Conservation (phyloP, 2,113 vertebrate species). For the Mohoua ochrocephala region DNA sequence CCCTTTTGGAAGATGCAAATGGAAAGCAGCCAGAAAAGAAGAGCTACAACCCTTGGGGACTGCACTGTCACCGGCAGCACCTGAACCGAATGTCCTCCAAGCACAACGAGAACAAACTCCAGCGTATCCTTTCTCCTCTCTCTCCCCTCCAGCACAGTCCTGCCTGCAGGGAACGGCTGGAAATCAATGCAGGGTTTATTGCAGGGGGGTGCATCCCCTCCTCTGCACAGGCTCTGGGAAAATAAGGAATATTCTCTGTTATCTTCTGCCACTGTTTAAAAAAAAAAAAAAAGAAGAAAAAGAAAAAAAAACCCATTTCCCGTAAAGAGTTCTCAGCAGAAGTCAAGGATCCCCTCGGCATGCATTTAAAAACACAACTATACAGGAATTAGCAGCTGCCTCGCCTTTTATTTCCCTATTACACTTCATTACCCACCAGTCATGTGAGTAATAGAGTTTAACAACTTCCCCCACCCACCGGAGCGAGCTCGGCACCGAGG, state of each 20-base stretch:
- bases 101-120: conserved; percentile 65
- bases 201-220: neutral
- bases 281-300: neutral
- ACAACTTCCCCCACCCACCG: neutral
- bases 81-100: conserved; percentile 72
- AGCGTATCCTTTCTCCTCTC: conserved; percentile 68
- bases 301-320: rapidly evolving
- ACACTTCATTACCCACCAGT: conserved; percentile 29
- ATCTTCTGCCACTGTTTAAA: neutral
- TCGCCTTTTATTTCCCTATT: conserved; percentile 37
- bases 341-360: neutral
- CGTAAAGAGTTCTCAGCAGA: neutral
- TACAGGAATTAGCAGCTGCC: conserved; percentile 33
- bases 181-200: neutral
- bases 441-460: conserved; percentile 1
- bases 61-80: conserved; percentile 74
- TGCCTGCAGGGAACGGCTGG: neutral
- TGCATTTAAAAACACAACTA: conserved; percentile 2
- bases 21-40: conserved; percentile 54
- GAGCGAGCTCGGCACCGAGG: neutral
- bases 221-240: neutral
- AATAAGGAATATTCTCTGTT: neutral
- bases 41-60: conserved; percentile 74
- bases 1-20: conserved; percentile 38
- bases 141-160: neutral